These are phyloP conservation scores for Botia almorhae DNA, from an alignment of 2,797 vertebrate species.

Conservation along the genomic window DNA sequence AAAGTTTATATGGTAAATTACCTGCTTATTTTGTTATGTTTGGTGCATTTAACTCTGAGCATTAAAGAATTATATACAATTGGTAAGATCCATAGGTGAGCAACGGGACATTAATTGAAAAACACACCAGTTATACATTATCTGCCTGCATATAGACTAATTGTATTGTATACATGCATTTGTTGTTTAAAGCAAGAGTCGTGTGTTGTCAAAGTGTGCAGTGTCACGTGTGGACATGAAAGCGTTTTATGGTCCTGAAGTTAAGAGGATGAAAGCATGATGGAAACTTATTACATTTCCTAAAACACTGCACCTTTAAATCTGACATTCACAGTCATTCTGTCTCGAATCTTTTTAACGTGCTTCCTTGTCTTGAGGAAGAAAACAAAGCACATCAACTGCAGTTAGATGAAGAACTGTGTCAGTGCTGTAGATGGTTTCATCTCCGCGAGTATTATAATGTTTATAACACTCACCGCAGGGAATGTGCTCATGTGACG, in stretches of 20 bases:
- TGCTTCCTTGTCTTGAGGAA: neutral
- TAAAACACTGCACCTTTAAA: neutral
- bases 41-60: neutral
- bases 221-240: neutral
- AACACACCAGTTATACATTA: neutral
- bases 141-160: neutral
- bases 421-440: neutral
- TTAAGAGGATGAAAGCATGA: neutral
- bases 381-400: neutral
- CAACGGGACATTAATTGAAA: neutral
- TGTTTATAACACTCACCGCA: conserved; percentile 18
- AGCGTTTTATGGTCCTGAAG: neutral
- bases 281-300: neutral
- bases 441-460: conserved; percentile 40
- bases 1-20: too few relatives aligned
- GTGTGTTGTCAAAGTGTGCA: neutral
- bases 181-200: neutral
- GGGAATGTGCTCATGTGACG: neutral
- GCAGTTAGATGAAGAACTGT: conserved; percentile 17
- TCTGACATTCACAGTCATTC: too few relatives aligned
- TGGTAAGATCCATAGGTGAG: neutral
- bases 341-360: neutral
- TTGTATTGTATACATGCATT: neutral
- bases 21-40: too few relatives aligned
- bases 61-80: neutral